Conservation (phyloP, 2,797 vertebrate genomes). For the Lithobates pipiens region DNA sequence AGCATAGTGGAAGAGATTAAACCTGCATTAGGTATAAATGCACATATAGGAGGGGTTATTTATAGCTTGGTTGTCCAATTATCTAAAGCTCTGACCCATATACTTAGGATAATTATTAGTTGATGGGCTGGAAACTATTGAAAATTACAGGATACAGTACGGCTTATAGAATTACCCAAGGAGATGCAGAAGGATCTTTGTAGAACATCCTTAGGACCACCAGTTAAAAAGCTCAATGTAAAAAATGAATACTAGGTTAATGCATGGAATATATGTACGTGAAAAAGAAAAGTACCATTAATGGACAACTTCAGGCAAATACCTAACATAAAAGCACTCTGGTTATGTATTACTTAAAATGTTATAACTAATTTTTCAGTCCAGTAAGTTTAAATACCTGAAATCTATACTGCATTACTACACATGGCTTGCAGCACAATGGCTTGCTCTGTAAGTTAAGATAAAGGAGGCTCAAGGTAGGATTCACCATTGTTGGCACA, state of each 20-base stretch:
- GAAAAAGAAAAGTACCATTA: not conserved
- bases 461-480: too few relatives aligned
- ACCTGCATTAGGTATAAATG: conserved; percentile 6
- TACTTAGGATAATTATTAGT: not conserved
- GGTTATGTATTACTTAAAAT: not conserved
- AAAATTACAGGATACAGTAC: not conserved
- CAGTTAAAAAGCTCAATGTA: not conserved
- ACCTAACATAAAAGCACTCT: not conserved
- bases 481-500: too few relatives aligned
- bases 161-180: not conserved
- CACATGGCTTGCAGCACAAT: too few relatives aligned
- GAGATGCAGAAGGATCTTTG: not conserved
- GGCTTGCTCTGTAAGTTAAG: too few relatives aligned
- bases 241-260: not conserved
- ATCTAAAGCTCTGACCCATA: conserved; percentile 30
- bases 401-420: too few relatives aligned
- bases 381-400: too few relatives aligned
- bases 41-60: conserved; percentile 12
- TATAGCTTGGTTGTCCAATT: conserved; percentile 10
- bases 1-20: not conserved
- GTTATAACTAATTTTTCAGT: too few relatives aligned
- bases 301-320: not conserved
- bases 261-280: not conserved
- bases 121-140: not conserved
- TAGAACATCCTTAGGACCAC: not conserved